Percentiles rank a stretch among this genome's conserved stretches.
These are phyloP conservation scores for Echinops telfairi DNA, from an alignment of 2,113 vertebrate genomes.

Conservation along the genomic window DNA sequence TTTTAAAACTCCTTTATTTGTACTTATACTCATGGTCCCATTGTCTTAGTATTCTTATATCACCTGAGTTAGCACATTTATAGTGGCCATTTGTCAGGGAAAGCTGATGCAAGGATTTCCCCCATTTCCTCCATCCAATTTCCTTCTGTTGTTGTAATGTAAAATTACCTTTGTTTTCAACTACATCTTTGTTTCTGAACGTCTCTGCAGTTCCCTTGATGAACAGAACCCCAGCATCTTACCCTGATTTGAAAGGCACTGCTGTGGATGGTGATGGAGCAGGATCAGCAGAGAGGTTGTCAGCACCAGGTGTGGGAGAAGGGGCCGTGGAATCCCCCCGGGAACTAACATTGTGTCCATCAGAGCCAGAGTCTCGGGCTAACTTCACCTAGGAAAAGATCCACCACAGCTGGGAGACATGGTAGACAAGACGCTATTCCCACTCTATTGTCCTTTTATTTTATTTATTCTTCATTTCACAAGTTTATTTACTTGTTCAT, in stretches of 20 bases:
- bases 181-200: background rate
- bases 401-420: background rate
- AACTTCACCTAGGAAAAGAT: slow-evolving; percentile 91
- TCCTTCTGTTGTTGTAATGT: background rate
- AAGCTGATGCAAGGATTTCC: background rate
- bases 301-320: slow-evolving; percentile 91
- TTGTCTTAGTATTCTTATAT: background rate
- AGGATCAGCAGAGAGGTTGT: slow-evolving; percentile 87
- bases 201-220: background rate
- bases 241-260: slow-evolving; percentile 91
- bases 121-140: slow-evolving; percentile 19
- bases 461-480: slow-evolving; percentile 27
- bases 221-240: slow-evolving; percentile 42
- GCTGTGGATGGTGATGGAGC: slow-evolving; percentile 78
- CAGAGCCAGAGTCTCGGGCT: slow-evolving; percentile 89
- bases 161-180: slow-evolving; percentile 51
- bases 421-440: background rate
- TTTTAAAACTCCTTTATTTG: background rate
- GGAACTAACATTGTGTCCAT: slow-evolving; percentile 88
- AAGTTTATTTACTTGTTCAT: slow-evolving; percentile 17
- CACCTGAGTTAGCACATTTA: slow-evolving; percentile 11
- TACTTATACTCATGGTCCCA: background rate
- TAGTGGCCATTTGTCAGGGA: slow-evolving; percentile 44
- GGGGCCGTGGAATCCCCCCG: slow-evolving; percentile 91
- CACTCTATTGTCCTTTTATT: background rate